A percentile compares a stretch with the other conserved stretches of the same genome.
phyloP scores from a whole-genome alignment of 2,113 vertebrate species.

The Jaculus jaculus region DNA sequence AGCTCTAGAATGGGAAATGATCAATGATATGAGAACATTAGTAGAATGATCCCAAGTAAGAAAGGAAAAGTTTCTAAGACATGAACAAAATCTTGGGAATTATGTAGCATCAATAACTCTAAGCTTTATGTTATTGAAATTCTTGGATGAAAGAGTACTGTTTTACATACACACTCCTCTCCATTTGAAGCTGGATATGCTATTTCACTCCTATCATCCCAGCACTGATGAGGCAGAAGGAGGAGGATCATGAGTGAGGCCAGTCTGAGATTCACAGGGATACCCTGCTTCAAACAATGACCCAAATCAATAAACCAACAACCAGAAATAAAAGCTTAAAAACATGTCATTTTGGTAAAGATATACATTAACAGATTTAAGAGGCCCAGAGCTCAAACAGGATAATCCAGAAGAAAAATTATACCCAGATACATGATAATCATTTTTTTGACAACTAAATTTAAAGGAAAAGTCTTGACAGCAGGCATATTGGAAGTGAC shows the following conservation, averaged over 20 bases:
- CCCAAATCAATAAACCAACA: neutral
- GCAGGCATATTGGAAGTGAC: neutral
- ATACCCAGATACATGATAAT: neutral
- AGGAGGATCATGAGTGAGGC: neutral
- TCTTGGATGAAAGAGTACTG: neutral
- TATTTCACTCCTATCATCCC: neutral
- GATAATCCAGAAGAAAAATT: neutral
- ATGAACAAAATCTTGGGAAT: neutral
- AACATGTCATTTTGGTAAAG: neutral
- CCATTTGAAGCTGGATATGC: neutral
- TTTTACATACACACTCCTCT: neutral
- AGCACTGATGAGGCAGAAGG: neutral
- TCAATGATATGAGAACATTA: neutral
- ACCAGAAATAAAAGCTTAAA: neutral
- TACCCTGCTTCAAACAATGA: neutral
- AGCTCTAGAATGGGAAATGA: neutral
- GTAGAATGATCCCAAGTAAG: neutral
- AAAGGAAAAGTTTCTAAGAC: neutral
- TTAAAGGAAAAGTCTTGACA: neutral
- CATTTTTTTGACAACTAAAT: neutral
- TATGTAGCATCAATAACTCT: neutral
- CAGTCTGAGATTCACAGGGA: neutral
- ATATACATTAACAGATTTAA: neutral
- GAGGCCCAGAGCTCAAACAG: neutral
- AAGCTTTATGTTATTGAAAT: neutral